Percentiles rank a stretch among this genome's conserved stretches.
Evolutionary conservation across 2,797 vertebrate species (phyloP).

Genomic region (Siniperca scherzeri): DNA sequence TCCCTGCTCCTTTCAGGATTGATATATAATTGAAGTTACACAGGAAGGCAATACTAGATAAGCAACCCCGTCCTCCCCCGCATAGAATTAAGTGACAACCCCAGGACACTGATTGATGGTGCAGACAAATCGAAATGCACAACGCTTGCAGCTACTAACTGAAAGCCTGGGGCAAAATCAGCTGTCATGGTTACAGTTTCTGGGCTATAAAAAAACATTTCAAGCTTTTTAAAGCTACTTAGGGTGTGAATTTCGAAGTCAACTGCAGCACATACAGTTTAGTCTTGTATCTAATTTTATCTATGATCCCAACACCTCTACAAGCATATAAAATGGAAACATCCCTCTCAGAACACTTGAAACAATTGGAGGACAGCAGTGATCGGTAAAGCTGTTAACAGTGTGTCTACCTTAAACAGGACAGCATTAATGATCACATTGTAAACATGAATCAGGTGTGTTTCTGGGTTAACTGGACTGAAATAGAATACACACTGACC

Average conservation of each 20-base stretch:
- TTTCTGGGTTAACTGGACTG: conserved; percentile 51
- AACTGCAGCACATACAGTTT: background rate
- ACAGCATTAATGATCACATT: conserved; percentile 26
- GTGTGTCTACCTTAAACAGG: background rate
- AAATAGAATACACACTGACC: conserved; percentile 67
- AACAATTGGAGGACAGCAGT: background rate
- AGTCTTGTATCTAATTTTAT: background rate
- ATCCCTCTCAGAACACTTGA: background rate
- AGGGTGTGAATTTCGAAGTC: background rate
- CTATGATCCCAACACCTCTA: background rate
- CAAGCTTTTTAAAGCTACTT: conserved; percentile 8
- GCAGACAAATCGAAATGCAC: conserved; percentile 16
- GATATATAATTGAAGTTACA: conserved; percentile 56
- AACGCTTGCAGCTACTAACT: conserved; percentile 2
- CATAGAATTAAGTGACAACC: conserved; percentile 38
- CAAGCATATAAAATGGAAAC: background rate
- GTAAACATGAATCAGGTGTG: conserved; percentile 32
- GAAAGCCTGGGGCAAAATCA: conserved; percentile 15
- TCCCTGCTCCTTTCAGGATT: conserved; percentile 32
- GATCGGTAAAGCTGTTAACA: background rate
- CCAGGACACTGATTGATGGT: conserved; percentile 23
- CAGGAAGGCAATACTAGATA: conserved; percentile 52
- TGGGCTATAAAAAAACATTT: background rate
- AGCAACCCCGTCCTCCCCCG: conserved; percentile 23
- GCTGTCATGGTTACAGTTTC: conserved; percentile 17